Conservation (phyloP, 1,140 invertebrate genomes). For the Scylla paramamosain region DNA sequence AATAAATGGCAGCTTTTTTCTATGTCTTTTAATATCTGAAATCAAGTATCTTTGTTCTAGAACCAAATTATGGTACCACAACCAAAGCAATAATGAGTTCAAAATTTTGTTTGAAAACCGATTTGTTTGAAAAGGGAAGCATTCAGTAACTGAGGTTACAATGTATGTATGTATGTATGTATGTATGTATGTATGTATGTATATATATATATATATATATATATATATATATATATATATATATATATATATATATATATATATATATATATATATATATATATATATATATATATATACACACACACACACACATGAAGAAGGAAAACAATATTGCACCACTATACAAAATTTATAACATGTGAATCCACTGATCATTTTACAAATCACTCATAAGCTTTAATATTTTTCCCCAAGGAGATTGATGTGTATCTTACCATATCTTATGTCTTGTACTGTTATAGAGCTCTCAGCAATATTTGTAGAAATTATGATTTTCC, state of each 20-base stretch:
- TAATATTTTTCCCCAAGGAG: too few relatives aligned
- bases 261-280: constrained; percentile 30
- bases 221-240: constrained; percentile 24
- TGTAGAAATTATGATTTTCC: constrained; percentile 96
- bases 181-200: background rate
- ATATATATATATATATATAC: constrained; percentile 10
- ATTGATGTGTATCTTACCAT: constrained; percentile 80
- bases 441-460: constrained; percentile 95
- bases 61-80: too few relatives aligned
- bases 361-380: too few relatives aligned
- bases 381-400: too few relatives aligned
- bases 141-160: too few relatives aligned
- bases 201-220: constrained; percentile 21
- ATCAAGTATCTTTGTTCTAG: too few relatives aligned
- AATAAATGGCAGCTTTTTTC: too few relatives aligned
- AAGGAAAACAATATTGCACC: background rate
- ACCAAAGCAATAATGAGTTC: too few relatives aligned
- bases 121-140: too few relatives aligned
- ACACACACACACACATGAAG: background rate
- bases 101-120: too few relatives aligned
- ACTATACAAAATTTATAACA: too few relatives aligned
- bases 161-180: background rate
- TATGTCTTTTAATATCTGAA: too few relatives aligned
- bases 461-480: constrained; percentile 99
- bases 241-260: constrained; percentile 32